Evolutionary conservation across 1,140 invertebrate species (phyloP).

Genomic region (Lethrus apterus): DNA sequence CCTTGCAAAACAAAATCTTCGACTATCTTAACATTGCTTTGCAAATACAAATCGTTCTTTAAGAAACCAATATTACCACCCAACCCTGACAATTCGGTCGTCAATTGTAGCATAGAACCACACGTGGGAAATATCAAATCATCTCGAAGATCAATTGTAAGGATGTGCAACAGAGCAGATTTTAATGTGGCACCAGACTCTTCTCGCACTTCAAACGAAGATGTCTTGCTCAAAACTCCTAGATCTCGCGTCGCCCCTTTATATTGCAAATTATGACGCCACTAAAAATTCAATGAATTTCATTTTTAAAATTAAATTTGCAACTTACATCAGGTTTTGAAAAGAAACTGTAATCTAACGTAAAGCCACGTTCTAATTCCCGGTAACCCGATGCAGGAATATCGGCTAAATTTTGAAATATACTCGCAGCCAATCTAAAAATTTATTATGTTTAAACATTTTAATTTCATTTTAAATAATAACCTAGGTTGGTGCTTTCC

Average conservation of each 20-base stretch:
- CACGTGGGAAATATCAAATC: constrained; percentile 65
- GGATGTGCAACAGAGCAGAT: constrained; percentile 71
- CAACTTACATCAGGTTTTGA: constrained; percentile 42
- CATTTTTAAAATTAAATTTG: background rate
- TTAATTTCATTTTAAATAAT: constrained; percentile 33
- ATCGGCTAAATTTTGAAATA: constrained; percentile 66
- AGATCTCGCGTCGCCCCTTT: constrained; percentile 75
- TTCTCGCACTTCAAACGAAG: constrained; percentile 73
- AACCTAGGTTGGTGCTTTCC: constrained; percentile 49
- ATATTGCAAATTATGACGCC: constrained; percentile 75
- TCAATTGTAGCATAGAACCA: constrained; percentile 61
- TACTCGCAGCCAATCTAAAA: constrained; percentile 54
- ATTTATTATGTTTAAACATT: constrained; percentile 7
- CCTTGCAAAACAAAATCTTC: constrained; percentile 57
- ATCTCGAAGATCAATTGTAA: constrained; percentile 71
- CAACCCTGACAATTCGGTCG: constrained; percentile 75
- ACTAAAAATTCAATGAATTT: constrained; percentile 38
- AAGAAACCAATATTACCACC: constrained; percentile 81
- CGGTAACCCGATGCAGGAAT: constrained; percentile 76
- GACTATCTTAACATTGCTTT: constrained; percentile 63
- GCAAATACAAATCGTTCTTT: constrained; percentile 71
- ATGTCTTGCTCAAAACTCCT: constrained; percentile 50
- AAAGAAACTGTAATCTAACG: constrained; percentile 58
- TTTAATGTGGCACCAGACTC: constrained; percentile 79
- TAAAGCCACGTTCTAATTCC: constrained; percentile 53